Evolutionary conservation across 2,113 vertebrate species (phyloP).

Genomic region (Hassar affinis): DNA sequence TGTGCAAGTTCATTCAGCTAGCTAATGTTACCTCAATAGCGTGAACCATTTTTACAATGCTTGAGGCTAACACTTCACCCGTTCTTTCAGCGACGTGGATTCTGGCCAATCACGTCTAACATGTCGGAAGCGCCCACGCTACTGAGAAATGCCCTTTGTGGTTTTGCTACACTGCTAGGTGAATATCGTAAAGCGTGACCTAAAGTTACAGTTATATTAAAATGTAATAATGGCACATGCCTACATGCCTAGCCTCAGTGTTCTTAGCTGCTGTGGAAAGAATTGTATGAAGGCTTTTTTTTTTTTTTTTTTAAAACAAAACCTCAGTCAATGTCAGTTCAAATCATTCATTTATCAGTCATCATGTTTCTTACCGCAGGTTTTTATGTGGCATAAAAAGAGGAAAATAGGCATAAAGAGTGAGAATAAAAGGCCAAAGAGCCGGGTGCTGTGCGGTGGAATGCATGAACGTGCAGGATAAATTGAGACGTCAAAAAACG

Average conservation of each 20-base stretch:
- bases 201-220: not conserved
- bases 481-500: constrained; percentile 63
- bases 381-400: constrained; percentile 51
- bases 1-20: not conserved
- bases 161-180: constrained; percentile 14
- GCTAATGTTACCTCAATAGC: not conserved
- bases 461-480: constrained; percentile 50
- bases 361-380: constrained; percentile 49
- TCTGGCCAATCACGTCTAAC: not conserved
- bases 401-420: constrained; percentile 56
- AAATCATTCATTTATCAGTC: constrained; percentile 24
- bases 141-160: constrained; percentile 4
- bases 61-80: not conserved
- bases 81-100: not conserved
- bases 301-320: not conserved
- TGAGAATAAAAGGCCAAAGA: constrained; percentile 50
- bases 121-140: not conserved
- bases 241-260: not conserved
- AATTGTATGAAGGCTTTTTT: not conserved
- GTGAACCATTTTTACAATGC: not conserved
- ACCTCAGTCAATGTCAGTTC: not conserved
- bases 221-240: constrained; percentile 5
- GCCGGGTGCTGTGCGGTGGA: constrained; percentile 17
- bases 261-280: not conserved
- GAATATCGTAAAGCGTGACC: not conserved